Conservation (phyloP, 2,113 vertebrate genomes). For the Nicator chloris region DNA sequence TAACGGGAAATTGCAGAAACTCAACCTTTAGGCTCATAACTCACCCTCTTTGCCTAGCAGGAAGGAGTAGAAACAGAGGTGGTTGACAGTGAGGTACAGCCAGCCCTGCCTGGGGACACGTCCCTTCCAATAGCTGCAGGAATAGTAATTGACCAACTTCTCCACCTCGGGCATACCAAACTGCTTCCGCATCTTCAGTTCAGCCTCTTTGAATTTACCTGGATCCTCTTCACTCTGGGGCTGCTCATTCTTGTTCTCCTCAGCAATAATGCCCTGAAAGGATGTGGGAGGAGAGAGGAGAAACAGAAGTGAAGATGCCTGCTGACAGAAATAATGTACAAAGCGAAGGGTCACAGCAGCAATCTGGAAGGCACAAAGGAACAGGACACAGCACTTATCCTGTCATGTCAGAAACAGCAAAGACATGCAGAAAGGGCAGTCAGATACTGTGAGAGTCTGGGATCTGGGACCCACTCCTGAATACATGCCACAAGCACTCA, state of each 20-base stretch:
- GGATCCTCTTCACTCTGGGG: constrained; percentile 89
- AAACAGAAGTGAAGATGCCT: background rate
- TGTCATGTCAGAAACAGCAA: background rate
- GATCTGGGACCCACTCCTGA: background rate
- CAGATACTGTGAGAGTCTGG: background rate
- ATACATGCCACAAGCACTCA: background rate
- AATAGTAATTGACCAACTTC: constrained; percentile 98
- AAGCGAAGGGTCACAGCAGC: background rate
- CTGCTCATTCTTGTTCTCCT: constrained; percentile 89
- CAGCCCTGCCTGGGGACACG: constrained; percentile 94
- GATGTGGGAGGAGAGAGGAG: background rate
- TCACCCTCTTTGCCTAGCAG: constrained; percentile 96
- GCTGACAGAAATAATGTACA: background rate
- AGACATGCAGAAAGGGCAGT: background rate
- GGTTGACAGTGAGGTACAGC: constrained; percentile 95
- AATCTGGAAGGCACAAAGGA: background rate
- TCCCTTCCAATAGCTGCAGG: constrained; percentile 98
- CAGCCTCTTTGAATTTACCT: constrained; percentile 94
- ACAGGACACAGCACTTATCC: background rate
- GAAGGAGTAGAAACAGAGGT: constrained; percentile 98
- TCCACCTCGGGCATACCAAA: constrained; percentile 97
- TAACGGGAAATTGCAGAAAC: background rate
- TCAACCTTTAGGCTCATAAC: background rate
- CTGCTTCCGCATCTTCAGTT: constrained; percentile 93
- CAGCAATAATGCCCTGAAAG: constrained; percentile 93